Conservation (phyloP, 2,888 invertebrate genomes). For the Sericinus montela region DNA sequence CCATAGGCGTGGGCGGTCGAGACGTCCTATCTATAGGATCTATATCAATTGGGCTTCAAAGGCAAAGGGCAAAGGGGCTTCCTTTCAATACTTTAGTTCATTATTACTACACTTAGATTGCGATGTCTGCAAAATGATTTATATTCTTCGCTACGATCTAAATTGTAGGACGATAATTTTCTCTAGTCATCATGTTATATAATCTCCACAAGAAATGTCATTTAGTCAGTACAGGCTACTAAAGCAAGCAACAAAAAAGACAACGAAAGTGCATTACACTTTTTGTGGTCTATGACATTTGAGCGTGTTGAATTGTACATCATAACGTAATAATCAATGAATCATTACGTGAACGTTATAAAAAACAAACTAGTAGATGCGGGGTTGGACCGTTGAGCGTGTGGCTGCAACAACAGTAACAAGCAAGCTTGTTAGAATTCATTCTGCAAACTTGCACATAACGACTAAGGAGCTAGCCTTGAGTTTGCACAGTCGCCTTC, state of each 20-base stretch:
- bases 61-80: too few relatives aligned
- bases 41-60: slow-evolving; percentile 1
- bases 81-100: too few relatives aligned
- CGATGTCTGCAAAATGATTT: slow-evolving; percentile 5
- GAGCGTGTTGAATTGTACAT: slow-evolving; percentile 52
- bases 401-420: slow-evolving; percentile 9
- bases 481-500: too few relatives aligned
- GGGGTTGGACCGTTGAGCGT: slow-evolving; percentile 8
- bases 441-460: slow-evolving; percentile 2
- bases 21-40: too few relatives aligned
- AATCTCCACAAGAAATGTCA: slow-evolving; percentile 13
- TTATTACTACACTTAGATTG: slow-evolving; percentile 4
- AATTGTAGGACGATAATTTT: slow-evolving; percentile 5
- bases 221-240: slow-evolving; percentile 14
- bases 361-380: slow-evolving; percentile 12
- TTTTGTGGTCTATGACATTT: slow-evolving; percentile 28
- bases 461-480: background rate
- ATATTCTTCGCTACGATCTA: slow-evolving; percentile 5
- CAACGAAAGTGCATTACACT: slow-evolving; percentile 9
- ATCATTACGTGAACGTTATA: slow-evolving; percentile 19
- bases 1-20: too few relatives aligned
- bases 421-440: slow-evolving; percentile 15
- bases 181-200: background rate
- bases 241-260: slow-evolving; percentile 7
- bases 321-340: slow-evolving; percentile 47